Conservation (phyloP, 2,797 vertebrate species). For the Rhadinocentrus ornatus region DNA sequence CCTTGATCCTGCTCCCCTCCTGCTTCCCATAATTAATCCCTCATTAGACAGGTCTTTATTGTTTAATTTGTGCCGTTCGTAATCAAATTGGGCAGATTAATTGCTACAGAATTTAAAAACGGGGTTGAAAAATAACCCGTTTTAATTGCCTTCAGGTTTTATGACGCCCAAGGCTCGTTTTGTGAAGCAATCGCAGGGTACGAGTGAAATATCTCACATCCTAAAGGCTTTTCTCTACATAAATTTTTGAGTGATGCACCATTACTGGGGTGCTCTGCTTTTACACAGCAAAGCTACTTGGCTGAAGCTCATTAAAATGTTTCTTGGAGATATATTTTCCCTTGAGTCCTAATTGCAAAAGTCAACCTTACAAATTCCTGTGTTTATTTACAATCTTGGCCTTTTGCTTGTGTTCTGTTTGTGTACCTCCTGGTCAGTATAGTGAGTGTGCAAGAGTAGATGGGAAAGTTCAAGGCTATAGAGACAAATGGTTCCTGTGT, state of each 20-base stretch:
- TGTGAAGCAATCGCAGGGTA: slow-evolving; percentile 84
- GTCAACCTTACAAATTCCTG: slow-evolving; percentile 81
- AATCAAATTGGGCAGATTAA: slow-evolving; percentile 99
- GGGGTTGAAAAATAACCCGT: slow-evolving; percentile 93
- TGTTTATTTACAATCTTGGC: slow-evolving; percentile 78
- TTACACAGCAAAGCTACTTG: slow-evolving; percentile 88
- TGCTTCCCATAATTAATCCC: slow-evolving; percentile 99
- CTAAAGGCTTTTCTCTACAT: slow-evolving; percentile 60
- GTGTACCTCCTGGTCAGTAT: slow-evolving; percentile 44
- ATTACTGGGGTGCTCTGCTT: slow-evolving; percentile 59
- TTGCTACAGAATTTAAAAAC: slow-evolving; percentile 92
- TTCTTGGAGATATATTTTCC: slow-evolving; percentile 90
- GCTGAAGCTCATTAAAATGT: slow-evolving; percentile 90
- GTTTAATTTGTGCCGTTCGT: slow-evolving; percentile 99
- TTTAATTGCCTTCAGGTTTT: slow-evolving; percentile 82
- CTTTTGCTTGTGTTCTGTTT: slow-evolving; percentile 72
- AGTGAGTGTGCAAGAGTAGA: slow-evolving; percentile 14
- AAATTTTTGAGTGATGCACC: slow-evolving; percentile 87
- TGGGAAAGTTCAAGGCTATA: slow-evolving; percentile 10
- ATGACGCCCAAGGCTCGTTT: slow-evolving; percentile 84
- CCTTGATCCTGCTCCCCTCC: slow-evolving; percentile 87
- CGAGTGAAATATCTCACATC: slow-evolving; percentile 87
- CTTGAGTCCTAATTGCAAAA: slow-evolving; percentile 85
- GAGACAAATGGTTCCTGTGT: slow-evolving; percentile 6
- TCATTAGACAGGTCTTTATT: slow-evolving; percentile 99